A percentile compares a stretch with the other conserved stretches of the same genome.
phyloP scores from a whole-genome alignment of 1,140 invertebrate species.

The Ceratina australensis region DNA sequence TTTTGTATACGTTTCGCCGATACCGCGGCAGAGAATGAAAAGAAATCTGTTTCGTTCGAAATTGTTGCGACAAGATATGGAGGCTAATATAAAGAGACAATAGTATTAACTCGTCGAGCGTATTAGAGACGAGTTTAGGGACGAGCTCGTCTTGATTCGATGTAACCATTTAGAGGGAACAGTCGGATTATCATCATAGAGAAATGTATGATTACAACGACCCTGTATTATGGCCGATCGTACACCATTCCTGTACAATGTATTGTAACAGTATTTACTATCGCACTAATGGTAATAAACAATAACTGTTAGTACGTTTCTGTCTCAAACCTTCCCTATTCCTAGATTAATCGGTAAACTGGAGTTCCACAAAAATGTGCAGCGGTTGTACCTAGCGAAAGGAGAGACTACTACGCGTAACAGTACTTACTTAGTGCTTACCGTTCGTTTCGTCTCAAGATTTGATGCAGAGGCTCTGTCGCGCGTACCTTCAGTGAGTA shows the following conservation, averaged over 20 bases:
- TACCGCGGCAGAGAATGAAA: neutral
- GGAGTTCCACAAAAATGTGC: too few species aligned
- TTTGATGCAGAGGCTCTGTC: neutral
- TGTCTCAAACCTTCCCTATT: neutral
- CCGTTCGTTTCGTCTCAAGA: neutral
- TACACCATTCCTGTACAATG: slow-evolving; percentile 77
- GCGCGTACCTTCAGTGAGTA: slow-evolving; percentile 17
- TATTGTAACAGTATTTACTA: slow-evolving; percentile 78
- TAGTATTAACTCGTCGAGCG: slow-evolving; percentile 60
- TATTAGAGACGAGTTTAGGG: slow-evolving; percentile 14
- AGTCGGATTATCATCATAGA: slow-evolving; percentile 45
- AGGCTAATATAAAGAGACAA: slow-evolving; percentile 62
- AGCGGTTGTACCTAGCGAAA: neutral
- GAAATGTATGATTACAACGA: slow-evolving; percentile 56
- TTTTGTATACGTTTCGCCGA: slow-evolving; percentile 43
- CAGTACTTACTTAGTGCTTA: neutral
- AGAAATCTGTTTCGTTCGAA: too few species aligned
- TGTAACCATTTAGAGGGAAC: slow-evolving; percentile 44
- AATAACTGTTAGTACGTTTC: slow-evolving; percentile 70
- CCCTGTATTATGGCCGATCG: slow-evolving; percentile 65
- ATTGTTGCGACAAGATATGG: slow-evolving; percentile 15
- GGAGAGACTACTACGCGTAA: neutral
- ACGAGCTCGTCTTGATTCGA: slow-evolving; percentile 37
- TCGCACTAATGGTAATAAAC: slow-evolving; percentile 74
- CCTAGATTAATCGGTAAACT: too few species aligned